A percentile compares a stretch with the other conserved stretches of the same genome.
Conservation (phyloP, 2,113 vertebrate genomes). For the Myotis yumanensis region DNA sequence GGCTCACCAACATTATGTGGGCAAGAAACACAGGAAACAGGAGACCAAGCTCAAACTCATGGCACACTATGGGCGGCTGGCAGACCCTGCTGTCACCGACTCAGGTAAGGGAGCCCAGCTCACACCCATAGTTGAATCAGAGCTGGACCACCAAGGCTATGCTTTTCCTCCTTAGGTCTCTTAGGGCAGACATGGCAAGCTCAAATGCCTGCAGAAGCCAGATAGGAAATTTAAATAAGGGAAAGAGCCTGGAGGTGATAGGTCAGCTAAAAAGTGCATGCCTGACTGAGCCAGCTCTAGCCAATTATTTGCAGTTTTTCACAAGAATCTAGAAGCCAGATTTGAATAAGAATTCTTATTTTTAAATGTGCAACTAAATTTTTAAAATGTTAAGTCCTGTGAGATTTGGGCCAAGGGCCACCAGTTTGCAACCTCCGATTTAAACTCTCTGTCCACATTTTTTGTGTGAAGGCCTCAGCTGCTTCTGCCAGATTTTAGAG, state of each 20-base stretch:
- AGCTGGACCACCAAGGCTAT: background rate
- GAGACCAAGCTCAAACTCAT: slow-evolving; percentile 96
- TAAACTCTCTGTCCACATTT: background rate
- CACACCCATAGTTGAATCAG: background rate
- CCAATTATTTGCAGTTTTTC: background rate
- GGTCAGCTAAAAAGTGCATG: background rate
- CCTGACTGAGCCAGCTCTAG: background rate
- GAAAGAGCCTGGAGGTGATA: background rate
- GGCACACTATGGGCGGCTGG: slow-evolving; percentile 92
- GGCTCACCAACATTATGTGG: slow-evolving; percentile 96
- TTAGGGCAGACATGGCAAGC: background rate
- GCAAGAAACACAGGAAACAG: slow-evolving; percentile 97
- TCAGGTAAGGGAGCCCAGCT: slow-evolving; percentile 80
- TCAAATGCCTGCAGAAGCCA: background rate
- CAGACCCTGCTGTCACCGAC: slow-evolving; percentile 80
- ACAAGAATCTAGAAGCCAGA: background rate
- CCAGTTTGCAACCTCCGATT: background rate
- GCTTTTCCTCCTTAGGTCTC: background rate
- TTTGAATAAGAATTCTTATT: background rate
- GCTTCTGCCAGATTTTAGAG: background rate
- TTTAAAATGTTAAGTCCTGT: background rate
- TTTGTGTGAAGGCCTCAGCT: background rate
- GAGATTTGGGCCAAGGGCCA: background rate
- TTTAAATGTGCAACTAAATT: slow-evolving; percentile 12
- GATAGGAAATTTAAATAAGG: background rate